Evolutionary conservation across 2,113 vertebrate genomes (phyloP).

Genomic region (Pholis gunnellus): DNA sequence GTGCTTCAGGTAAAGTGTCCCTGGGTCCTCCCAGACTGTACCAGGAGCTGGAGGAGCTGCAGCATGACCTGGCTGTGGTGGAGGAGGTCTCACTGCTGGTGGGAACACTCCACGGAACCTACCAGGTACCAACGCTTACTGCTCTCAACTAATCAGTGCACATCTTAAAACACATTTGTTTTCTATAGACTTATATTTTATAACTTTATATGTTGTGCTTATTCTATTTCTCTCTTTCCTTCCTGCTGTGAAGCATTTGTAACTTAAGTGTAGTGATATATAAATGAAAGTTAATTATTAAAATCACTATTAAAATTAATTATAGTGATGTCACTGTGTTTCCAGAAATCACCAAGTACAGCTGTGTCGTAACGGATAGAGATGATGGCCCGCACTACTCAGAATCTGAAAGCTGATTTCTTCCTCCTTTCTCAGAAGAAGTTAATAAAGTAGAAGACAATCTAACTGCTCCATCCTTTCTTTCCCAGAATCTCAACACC

Average conservation of each 20-base stretch:
- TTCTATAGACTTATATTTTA: neutral
- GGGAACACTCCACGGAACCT: constrained; percentile 49
- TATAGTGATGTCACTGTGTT: neutral
- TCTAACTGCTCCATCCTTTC: neutral
- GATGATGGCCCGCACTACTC: neutral
- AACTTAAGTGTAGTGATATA: neutral
- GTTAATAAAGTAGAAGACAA: neutral
- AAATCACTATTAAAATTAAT: too few species aligned
- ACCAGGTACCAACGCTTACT: constrained; percentile 46
- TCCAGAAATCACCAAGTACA: neutral
- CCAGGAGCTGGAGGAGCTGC: constrained; percentile 61
- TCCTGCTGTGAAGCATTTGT: neutral
- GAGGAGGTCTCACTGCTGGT: constrained; percentile 59
- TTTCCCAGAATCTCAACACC: constrained; percentile 58
- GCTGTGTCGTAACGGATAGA: neutral
- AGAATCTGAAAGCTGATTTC: neutral
- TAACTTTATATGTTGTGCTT: neutral
- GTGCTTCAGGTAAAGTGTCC: constrained; percentile 46
- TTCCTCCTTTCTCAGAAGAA: neutral
- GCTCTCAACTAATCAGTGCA: neutral
- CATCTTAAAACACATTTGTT: neutral
- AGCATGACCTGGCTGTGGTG: constrained; percentile 64
- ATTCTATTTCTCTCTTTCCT: neutral
- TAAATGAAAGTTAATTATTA: too few species aligned
- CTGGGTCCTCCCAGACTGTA: constrained; percentile 46